Percentiles rank a stretch among this genome's conserved stretches.
Conservation (phyloP, 2,113 vertebrate genomes). For the Stomatorhinus ivindoensis region DNA sequence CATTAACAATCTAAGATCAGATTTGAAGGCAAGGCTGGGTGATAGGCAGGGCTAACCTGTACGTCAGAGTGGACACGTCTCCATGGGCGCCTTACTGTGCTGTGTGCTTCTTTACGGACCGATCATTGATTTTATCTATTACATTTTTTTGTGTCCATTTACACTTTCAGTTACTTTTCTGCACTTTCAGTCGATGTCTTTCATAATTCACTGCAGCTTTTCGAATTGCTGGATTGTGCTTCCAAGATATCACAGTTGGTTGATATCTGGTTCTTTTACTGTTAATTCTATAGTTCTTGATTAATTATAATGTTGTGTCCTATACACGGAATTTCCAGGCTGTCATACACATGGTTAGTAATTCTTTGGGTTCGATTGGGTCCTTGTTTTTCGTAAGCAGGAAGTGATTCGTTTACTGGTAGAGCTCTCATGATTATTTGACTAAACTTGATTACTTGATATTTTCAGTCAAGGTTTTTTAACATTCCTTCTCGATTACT, state of each 20-base stretch:
- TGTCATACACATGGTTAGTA: not conserved
- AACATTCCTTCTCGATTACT: too few species aligned
- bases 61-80: not conserved
- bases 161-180: not conserved
- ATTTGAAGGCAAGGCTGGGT: not conserved
- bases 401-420: not conserved
- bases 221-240: not conserved
- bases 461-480: too few species aligned
- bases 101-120: not conserved
- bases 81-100: not conserved
- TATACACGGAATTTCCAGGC: not conserved
- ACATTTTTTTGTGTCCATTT: not conserved
- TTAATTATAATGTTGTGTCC: not conserved
- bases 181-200: not conserved
- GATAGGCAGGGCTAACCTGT: not conserved
- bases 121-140: not conserved
- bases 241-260: not conserved
- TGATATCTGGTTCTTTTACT: not conserved
- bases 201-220: not conserved
- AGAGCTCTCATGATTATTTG: too few species aligned
- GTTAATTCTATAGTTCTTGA: not conserved
- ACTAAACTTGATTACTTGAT: too few species aligned
- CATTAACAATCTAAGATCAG: not conserved
- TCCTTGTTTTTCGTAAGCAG: not conserved
- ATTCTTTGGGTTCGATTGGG: not conserved